phyloP scores from a whole-genome alignment of 1,140 invertebrate genomes.

The Olivierus martensii region DNA sequence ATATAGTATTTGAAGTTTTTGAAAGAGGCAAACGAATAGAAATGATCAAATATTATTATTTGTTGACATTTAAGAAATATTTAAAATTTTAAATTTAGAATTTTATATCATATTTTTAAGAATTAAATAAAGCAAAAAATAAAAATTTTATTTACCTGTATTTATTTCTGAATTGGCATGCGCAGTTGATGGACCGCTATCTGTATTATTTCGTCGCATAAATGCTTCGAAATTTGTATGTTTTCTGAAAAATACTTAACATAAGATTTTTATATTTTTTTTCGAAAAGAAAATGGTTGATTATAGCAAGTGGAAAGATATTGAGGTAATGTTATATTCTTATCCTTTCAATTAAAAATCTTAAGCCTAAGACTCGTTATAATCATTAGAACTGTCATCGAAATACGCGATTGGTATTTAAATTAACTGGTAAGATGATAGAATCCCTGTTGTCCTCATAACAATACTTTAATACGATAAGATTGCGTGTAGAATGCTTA shows the following conservation, averaged over 20 bases:
- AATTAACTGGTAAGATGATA: too few species aligned
- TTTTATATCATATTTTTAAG: neutral
- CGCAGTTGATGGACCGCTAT: neutral
- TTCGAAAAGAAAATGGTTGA: constrained; percentile 38
- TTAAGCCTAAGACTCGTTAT: too few species aligned
- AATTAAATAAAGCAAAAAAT: neutral
- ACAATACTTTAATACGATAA: too few species aligned
- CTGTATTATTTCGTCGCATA: neutral
- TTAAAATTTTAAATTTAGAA: neutral
- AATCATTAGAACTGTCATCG: too few species aligned
- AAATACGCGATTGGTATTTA: too few species aligned
- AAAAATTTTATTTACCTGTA: neutral
- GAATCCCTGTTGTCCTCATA: too few species aligned
- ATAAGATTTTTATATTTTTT: neutral
- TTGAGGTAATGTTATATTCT: constrained; percentile 50
- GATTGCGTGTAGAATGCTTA: too few species aligned
- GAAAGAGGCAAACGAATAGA: too few species aligned
- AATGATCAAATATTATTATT: too few species aligned
- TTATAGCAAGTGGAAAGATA: constrained; percentile 94
- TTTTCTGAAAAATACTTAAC: neutral
- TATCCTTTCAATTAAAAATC: too few species aligned
- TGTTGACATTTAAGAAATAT: too few species aligned
- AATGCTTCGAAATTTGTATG: neutral
- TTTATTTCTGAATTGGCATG: neutral
- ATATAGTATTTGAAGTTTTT: too few species aligned